Evolutionary conservation across 2,113 vertebrate genomes (phyloP).

Genomic region (Myxocyprinus asiaticus): DNA sequence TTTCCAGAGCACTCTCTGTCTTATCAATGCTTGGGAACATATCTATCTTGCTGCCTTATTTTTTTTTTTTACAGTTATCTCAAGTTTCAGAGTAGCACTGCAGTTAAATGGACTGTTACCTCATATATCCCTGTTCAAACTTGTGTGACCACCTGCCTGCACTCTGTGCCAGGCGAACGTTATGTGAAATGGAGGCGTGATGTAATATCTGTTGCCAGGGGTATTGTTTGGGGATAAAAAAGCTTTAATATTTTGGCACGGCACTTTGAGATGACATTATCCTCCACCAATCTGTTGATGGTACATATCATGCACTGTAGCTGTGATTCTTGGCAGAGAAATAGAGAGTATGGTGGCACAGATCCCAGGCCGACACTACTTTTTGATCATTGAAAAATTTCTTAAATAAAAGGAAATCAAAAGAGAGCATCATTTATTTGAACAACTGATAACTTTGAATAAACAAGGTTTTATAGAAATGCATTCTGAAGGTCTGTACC

Average conservation of each 20-base stretch:
- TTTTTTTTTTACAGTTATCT: too few relatives aligned
- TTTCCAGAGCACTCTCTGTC: too few relatives aligned
- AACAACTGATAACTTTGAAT: too few relatives aligned
- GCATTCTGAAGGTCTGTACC: too few relatives aligned
- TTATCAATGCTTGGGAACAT: too few relatives aligned
- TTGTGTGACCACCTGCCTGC: background rate
- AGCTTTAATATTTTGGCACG: slow-evolving; percentile 6
- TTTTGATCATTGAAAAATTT: background rate
- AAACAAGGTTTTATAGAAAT: too few relatives aligned
- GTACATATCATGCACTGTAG: background rate
- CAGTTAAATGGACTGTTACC: background rate
- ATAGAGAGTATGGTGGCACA: background rate
- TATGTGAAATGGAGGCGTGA: background rate
- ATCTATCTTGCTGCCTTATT: too few relatives aligned
- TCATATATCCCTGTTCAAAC: background rate
- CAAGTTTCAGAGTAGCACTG: too few relatives aligned
- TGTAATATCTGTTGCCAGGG: background rate
- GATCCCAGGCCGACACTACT: background rate
- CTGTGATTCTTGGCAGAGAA: background rate
- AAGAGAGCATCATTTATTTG: too few relatives aligned
- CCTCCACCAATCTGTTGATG: background rate
- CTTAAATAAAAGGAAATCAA: too few relatives aligned
- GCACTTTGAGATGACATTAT: background rate
- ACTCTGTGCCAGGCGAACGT: background rate
- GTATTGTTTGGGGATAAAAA: background rate